Evolutionary conservation across 2,888 invertebrate species (phyloP).

Genomic region (Tenthredo mesomela): DNA sequence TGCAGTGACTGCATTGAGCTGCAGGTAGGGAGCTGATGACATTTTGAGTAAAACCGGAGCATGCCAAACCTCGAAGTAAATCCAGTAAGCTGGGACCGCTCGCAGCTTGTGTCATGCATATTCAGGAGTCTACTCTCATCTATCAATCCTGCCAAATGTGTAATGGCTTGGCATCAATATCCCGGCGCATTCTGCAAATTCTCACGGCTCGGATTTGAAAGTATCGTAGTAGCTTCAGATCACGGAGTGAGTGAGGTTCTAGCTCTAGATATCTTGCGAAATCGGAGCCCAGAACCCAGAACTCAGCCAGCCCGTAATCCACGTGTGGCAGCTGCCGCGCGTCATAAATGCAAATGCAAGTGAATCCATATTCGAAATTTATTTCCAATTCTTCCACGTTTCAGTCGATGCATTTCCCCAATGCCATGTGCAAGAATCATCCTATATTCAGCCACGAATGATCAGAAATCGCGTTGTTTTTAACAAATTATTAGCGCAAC

Average conservation of each 20-base stretch:
- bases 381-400: not conserved
- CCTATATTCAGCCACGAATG: not conserved
- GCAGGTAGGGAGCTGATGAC: conserved; percentile 26
- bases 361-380: conserved; percentile 19
- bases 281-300: conserved; percentile 49
- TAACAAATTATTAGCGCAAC: not conserved
- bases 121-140: conserved; percentile 58
- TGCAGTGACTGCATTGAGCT: not conserved
- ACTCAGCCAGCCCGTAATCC: conserved; percentile 28
- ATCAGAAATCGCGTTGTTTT: not conserved
- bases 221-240: conserved; percentile 52
- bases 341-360: conserved; percentile 47
- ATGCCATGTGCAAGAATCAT: not conserved
- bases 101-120: conserved; percentile 58
- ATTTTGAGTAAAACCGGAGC: conserved; percentile 46
- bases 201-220: conserved; percentile 56
- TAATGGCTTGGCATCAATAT: conserved; percentile 52
- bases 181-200: conserved; percentile 53
- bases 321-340: conserved; percentile 49
- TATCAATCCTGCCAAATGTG: conserved; percentile 57
- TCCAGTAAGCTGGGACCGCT: conserved; percentile 46
- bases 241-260: conserved; percentile 49
- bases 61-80: conserved; percentile 49
- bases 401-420: not conserved
- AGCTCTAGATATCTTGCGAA: conserved; percentile 54